Base-by-base conservation (phyloP, 2,113 vertebrate species). In the Zosterops hypoxanthus region DNA sequence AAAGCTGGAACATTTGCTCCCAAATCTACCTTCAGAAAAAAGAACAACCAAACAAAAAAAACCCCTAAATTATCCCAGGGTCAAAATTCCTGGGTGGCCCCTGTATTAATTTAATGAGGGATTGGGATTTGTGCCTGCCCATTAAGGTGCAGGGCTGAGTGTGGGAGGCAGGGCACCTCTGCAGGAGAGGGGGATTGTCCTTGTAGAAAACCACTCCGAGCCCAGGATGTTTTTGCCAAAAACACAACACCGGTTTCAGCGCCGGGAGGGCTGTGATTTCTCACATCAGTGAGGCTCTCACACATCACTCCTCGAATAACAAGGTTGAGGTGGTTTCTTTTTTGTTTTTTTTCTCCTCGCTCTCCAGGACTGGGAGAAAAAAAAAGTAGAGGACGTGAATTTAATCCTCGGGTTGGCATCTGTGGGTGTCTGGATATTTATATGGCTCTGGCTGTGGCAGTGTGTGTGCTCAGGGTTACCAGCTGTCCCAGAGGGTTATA, bases 391-490 rank as follows among this genome's bases (percentile, higher is more conserved):
- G 68, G 64, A 94, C 56, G 83, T 2, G 3, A 94, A 94, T 96
- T 95, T 93, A 97, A 96, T 96, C 86, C 93, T 90, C 0, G 0
- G 9, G 42, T 50, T 90, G 87, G 92, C 82, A 92, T 96, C 92
- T 63, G 28, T 3, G 21, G 12, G 23, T 80, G 90, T 86, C 87
- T 93, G 75, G 87, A 61, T 95, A 92, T 95, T 93, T 94, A 86
- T 94, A 91, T 57, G 73, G 24, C 61, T 46, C 68, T 91, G 82
- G 70, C 79, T 4, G 3, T 4, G 10, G 81, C 63, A 46, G 49
- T 42, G 56, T 93, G 63, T 60, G 56, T 84, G n/a, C 69, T 79
- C 73, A 84, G 91, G 84, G 89, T 87, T 95, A 87, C 84, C 95
- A 91, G 89, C 94, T 93, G 91, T 95, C 81, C 2, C 0, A 49